Evolutionary conservation across 2,888 invertebrate genomes (phyloP).

Genomic region (Euspilapteryx auroguttella): DNA sequence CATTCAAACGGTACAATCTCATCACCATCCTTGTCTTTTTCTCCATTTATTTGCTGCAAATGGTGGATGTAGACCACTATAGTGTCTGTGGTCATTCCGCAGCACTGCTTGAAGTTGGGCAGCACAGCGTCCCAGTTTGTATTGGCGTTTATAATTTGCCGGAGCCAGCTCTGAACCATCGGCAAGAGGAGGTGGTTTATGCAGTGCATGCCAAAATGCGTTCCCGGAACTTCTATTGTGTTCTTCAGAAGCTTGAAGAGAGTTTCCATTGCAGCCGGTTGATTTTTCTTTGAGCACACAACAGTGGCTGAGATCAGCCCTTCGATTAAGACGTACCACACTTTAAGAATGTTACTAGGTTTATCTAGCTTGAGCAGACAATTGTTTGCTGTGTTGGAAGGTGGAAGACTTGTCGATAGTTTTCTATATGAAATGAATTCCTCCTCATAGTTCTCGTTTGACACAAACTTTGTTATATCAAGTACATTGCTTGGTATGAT

Average conservation of each 20-base stretch:
- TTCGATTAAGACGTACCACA: conserved; percentile 88
- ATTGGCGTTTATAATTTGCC: conserved; percentile 72
- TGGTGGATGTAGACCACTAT: conserved; percentile 84
- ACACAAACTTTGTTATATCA: conserved; percentile 69
- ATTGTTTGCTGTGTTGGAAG: conserved; percentile 48
- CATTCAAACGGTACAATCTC: conserved; percentile 59
- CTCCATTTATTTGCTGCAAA: conserved; percentile 64
- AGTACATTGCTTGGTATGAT: conserved; percentile 74
- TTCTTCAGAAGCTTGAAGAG: conserved; percentile 82
- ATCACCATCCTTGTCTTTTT: conserved; percentile 34
- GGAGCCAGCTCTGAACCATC: conserved; percentile 90
- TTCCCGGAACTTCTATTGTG: conserved; percentile 78
- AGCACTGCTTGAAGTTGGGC: conserved; percentile 93
- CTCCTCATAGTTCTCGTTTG: conserved; percentile 67
- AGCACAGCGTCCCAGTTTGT: conserved; percentile 76
- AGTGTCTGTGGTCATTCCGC: conserved; percentile 89
- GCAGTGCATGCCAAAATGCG: conserved; percentile 88
- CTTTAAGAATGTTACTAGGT: conserved; percentile 81
- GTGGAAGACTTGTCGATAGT: conserved; percentile 53
- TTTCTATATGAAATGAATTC: conserved; percentile 68
- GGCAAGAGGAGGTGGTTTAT: conserved; percentile 90
- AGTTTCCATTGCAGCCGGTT: conserved; percentile 84
- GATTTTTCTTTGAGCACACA: conserved; percentile 85
- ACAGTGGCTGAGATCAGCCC: conserved; percentile 81
- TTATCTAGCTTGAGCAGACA: conserved; percentile 72